Evolutionary conservation across 2,888 invertebrate species (phyloP), one percentile per base, ranked within the genome.

Genomic region (Caenorhabditis sulstoni): DNA sequence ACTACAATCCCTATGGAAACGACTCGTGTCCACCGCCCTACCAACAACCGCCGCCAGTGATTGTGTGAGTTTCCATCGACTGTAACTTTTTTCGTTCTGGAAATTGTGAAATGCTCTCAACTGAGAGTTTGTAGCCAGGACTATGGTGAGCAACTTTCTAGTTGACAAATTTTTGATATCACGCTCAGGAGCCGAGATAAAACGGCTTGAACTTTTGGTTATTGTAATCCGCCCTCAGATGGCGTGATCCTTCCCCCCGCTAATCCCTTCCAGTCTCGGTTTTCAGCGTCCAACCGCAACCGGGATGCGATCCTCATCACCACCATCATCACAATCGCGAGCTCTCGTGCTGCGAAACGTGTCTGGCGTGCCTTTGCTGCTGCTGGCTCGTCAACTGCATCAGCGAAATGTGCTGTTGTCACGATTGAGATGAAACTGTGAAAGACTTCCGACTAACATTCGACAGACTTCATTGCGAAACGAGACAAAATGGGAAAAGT

Each of bases 271-370:
- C n/a, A n/a, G n/a, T n/a, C n/a, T n/a, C n/a, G n/a, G n/a, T n/a
- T 29, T 29, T 29, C 29, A 29, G 29, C 29, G 29, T 29, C 29
- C 29, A 29, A 29, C 29, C 29, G 7, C 29, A 29, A 29, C 29
- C 29, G 4, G 29, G 73, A 1, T 64, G 57, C 18, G 64, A 73
- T 64, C 73, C 73, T 35, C 73, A 73, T 52, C 64, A 57, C 4
- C 57, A 64, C 29, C 50, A 62, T 14, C 71, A 71, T 41, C 70
- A 62, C 39, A 49, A 57, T 47, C 29, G 29, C 4, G 71, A 71
- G 50, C 59, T 50, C 0, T 50, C 57, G n/a, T 64, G 64, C 29
- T 73, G 73, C 35, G 71, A 71, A n/a, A 62, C 59, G 68, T 23
- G 35, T 57, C 5, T 66, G 70, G 9, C 29, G 29, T 73, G 73